Evolutionary conservation across 35 echinoderm and acorn worm genomes (phyloP), one percentile per base, ranked within the genome.

Genomic region (Lytechinus pictus): DNA sequence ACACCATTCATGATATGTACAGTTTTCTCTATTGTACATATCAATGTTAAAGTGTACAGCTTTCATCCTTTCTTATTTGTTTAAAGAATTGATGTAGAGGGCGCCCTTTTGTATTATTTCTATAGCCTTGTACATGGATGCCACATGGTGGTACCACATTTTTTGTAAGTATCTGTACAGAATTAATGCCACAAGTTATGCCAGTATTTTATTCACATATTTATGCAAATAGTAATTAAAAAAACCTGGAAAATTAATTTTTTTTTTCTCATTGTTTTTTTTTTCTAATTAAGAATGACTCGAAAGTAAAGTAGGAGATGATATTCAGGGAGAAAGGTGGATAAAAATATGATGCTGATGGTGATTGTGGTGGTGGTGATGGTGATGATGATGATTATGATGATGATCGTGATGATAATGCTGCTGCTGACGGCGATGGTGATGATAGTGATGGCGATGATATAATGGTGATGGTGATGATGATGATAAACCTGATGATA

Each of bases 121-220:
- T 58, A 58, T 79, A 79, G 66, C 21, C 66, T 93, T 57, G 52
- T 57, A 93, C 92, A 93, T 93, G 28, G 52, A 44, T 93, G 27
- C 92, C 54, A 93, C 92, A 55, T 53, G 53, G 92, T 93, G 92
- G 54, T n/a, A 52, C 29, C 52, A 13, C 52, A 52, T 21, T 90
- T 90, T 52, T 90, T 12, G 13, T 52, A 90, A 90, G 88, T 93
- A 93, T 93, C 57, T 93, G 92, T 93, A 93, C 92, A 93, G 92
- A 93, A 79, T 93, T 55, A 93, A 93, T 93, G 92, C 92, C 92
- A 93, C 92, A 93, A 93, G 92, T 93, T 93, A 93, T 93, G 92
- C 92, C 92, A 93, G 92, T 93, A 93, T 93, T 54, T 93, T 93
- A 93, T 93, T 93, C 92, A 93, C 92, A 93, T 93, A 93, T 93